These are phyloP conservation scores for Torymus texanus DNA, from an alignment of 2,888 invertebrate species.

Conservation along the genomic window DNA sequence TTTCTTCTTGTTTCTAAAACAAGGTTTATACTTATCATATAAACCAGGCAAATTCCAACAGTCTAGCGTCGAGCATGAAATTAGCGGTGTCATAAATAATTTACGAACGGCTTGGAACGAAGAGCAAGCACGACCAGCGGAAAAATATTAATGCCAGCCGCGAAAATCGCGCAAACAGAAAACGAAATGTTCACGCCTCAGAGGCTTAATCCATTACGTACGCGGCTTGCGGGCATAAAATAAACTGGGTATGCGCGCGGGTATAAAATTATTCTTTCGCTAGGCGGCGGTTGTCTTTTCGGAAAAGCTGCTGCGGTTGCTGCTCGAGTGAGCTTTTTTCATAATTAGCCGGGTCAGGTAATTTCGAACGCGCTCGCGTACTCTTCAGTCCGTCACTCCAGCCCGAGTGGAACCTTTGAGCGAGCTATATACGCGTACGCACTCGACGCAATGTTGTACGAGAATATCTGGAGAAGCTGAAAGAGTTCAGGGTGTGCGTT, in stretches of 20 bases:
- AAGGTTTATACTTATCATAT: too few species aligned
- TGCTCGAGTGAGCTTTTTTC: slow-evolving; percentile 14
- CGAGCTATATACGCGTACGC: too few species aligned
- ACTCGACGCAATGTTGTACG: too few species aligned
- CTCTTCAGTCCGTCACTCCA: slow-evolving; percentile 17
- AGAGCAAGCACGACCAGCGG: too few species aligned
- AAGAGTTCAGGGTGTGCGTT: too few species aligned
- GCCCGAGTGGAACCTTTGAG: slow-evolving; percentile 25
- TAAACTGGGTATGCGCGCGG: neutral
- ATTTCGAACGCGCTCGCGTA: slow-evolving; percentile 19
- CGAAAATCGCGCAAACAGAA: neutral
- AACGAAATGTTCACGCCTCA: neutral
- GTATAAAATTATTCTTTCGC: slow-evolving; percentile 31
- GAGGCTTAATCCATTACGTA: slow-evolving; percentile 20
- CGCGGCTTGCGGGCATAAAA: neutral
- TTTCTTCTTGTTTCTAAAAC: too few species aligned
- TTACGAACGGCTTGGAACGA: too few species aligned
- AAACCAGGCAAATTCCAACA: too few species aligned
- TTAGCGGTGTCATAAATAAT: too few species aligned
- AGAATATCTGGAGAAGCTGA: too few species aligned
- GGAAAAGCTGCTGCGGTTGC: neutral
- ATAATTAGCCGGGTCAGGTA: slow-evolving; percentile 35
- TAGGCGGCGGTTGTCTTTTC: neutral
- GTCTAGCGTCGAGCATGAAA: too few species aligned
- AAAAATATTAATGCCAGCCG: too few species aligned